These are phyloP conservation scores for Amiota minor DNA, from an alignment of 2,888 invertebrate species.

Conservation along the genomic window DNA sequence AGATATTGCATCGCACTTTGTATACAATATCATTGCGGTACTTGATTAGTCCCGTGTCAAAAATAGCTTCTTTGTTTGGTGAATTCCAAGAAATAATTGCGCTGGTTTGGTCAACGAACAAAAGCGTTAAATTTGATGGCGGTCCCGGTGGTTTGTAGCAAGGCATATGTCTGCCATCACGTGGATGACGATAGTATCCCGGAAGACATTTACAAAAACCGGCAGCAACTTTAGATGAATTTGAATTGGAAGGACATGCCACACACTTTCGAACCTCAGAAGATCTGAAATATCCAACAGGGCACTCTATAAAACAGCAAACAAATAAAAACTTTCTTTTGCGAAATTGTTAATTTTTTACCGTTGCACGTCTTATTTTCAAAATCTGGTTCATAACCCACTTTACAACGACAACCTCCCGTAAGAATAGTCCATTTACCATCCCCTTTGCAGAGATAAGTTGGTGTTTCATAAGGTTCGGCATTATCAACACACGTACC, in stretches of 20 bases:
- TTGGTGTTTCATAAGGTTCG: slow-evolving; percentile 81
- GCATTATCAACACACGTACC: slow-evolving; percentile 95
- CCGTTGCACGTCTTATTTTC: slow-evolving; percentile 88
- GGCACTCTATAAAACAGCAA: slow-evolving; percentile 75
- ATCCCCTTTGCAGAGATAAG: slow-evolving; percentile 88
- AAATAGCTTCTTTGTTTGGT: slow-evolving; percentile 74
- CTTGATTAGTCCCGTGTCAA: slow-evolving; percentile 73
- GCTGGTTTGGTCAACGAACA: slow-evolving; percentile 93
- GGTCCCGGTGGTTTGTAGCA: slow-evolving; percentile 96
- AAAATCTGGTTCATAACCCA: slow-evolving; percentile 91
- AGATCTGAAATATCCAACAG: slow-evolving; percentile 90
- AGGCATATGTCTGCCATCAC: slow-evolving; percentile 89
- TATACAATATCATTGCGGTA: slow-evolving; percentile 90
- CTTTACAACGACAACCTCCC: slow-evolving; percentile 94
- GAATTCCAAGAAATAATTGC: slow-evolving; percentile 92
- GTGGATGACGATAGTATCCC: slow-evolving; percentile 89
- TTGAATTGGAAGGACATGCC: slow-evolving; percentile 91
- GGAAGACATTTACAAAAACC: slow-evolving; percentile 91
- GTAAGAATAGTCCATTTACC: slow-evolving; percentile 96
- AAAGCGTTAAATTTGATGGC: slow-evolving; percentile 90
- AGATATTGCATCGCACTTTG: slow-evolving; percentile 88
- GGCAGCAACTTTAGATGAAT: slow-evolving; percentile 86
- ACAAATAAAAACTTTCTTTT: slow-evolving; percentile 1
- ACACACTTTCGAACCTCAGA: slow-evolving; percentile 90
- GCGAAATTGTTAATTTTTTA: slow-evolving; percentile 38